These are phyloP conservation scores for Drosophila phalerata DNA, from an alignment of 2,888 invertebrate genomes.

Conservation along the genomic window DNA sequence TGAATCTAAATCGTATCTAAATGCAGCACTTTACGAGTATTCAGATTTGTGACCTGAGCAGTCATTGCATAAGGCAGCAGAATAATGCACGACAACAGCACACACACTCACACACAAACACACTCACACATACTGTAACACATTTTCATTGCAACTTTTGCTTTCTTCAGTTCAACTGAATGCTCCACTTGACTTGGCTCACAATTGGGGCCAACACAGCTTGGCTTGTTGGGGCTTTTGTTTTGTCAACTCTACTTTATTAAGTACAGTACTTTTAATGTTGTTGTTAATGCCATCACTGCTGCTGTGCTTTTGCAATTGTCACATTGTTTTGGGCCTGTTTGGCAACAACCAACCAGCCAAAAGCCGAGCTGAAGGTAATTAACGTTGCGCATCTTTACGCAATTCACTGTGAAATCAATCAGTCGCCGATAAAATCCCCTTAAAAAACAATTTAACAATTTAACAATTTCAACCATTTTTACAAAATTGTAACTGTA, in stretches of 20 bases:
- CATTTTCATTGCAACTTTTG: constrained; percentile 49
- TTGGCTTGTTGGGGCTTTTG: constrained; percentile 51
- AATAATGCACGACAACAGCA: constrained; percentile 32
- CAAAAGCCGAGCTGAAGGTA: constrained; percentile 32
- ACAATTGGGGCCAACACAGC: constrained; percentile 48
- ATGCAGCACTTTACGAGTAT: constrained; percentile 41
- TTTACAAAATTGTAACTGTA: constrained; percentile 29
- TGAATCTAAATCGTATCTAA: constrained; percentile 52
- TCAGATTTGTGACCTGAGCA: constrained; percentile 36
- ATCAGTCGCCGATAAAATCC: constrained; percentile 2
- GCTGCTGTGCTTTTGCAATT: constrained; percentile 66
- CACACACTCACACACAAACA: constrained; percentile 21
- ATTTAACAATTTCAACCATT: constrained; percentile 41
- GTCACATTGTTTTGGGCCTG: constrained; percentile 69
- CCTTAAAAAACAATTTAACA: constrained; percentile 19
- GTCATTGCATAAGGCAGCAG: constrained; percentile 50
- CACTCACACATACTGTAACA: not conserved
- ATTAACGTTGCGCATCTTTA: constrained; percentile 63
- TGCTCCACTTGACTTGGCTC: constrained; percentile 58
- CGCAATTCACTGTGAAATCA: constrained; percentile 53
- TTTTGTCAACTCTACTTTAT: constrained; percentile 68
- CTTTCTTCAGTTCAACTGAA: constrained; percentile 59
- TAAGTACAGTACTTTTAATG: constrained; percentile 39
- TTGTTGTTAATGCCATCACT: constrained; percentile 21
- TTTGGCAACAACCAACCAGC: constrained; percentile 27